phyloP scores from a whole-genome alignment of 2,888 invertebrate genomes.

The Clitarchus hookeri region DNA sequence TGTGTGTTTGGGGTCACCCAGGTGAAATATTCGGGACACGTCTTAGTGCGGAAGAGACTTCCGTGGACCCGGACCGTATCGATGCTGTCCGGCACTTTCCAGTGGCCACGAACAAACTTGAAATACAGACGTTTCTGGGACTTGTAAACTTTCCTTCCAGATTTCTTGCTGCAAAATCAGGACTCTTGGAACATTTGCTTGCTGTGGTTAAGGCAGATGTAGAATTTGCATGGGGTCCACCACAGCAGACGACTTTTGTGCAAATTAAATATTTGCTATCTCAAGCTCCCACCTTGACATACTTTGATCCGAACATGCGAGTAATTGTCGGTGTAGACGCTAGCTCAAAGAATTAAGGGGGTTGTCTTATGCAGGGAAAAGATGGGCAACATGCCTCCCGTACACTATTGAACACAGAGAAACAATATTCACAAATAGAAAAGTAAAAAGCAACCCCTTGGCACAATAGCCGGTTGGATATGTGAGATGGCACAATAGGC shows the following conservation, averaged over 20 bases:
- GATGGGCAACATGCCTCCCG: not conserved
- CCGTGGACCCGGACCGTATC: not conserved
- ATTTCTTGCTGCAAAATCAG: not conserved
- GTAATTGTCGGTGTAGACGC: not conserved
- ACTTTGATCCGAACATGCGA: not conserved
- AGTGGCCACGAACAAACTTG: not conserved
- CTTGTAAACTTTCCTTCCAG: not conserved
- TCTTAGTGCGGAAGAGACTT: not conserved
- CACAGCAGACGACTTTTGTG: not conserved
- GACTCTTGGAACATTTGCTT: not conserved
- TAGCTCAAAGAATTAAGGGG: not conserved
- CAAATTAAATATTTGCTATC: not conserved
- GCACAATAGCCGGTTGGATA: too few relatives aligned
- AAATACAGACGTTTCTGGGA: not conserved
- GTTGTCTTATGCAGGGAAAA: not conserved
- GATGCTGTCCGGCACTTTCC: not conserved
- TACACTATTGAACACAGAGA: conserved; percentile 12
- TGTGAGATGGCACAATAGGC: too few relatives aligned
- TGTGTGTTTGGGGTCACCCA: not conserved
- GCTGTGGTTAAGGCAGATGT: not conserved
- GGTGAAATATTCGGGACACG: not conserved
- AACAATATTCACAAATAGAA: conserved; percentile 7
- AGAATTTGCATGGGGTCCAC: not conserved
- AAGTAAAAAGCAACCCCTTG: too few relatives aligned
- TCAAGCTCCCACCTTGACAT: not conserved